phyloP scores from a whole-genome alignment of 1,140 invertebrate species.

The Parapsyche elsis region DNA sequence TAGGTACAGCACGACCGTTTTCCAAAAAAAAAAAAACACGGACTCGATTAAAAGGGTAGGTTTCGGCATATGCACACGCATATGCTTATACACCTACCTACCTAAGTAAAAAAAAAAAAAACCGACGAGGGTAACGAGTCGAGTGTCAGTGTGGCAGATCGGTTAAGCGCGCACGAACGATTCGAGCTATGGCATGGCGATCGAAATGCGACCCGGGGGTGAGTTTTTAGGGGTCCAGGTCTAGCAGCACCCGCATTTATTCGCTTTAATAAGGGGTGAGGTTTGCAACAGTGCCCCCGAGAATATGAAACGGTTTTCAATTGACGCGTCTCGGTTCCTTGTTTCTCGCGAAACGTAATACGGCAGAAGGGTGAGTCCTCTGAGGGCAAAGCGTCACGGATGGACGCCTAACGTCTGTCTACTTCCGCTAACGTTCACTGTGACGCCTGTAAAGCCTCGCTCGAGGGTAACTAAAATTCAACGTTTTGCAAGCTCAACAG shows the following conservation, averaged over 20 bases:
- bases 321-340: slow-evolving; percentile 18
- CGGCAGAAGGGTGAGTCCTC: neutral
- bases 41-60: no score
- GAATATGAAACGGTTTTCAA: slow-evolving; percentile 30
- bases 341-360: neutral
- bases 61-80: no score
- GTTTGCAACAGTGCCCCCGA: slow-evolving; percentile 7
- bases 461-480: no score
- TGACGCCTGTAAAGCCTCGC: no score
- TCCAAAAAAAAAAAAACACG: no score
- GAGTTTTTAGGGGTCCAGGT: neutral
- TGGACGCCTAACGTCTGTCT: neutral
- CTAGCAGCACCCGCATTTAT: neutral
- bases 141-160: neutral
- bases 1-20: no score
- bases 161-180: slow-evolving; percentile 24
- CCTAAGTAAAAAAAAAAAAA: neutral
- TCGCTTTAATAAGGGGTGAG: neutral
- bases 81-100: no score
- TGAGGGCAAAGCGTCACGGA: slow-evolving; percentile 27
- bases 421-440: neutral
- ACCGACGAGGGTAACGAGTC: slow-evolving; percentile 10
- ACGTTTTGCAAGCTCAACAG: no score
- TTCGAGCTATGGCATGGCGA: neutral
- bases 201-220: neutral